Conservation (phyloP, 1,140 invertebrate species). For the Brachionus paranguensis region DNA sequence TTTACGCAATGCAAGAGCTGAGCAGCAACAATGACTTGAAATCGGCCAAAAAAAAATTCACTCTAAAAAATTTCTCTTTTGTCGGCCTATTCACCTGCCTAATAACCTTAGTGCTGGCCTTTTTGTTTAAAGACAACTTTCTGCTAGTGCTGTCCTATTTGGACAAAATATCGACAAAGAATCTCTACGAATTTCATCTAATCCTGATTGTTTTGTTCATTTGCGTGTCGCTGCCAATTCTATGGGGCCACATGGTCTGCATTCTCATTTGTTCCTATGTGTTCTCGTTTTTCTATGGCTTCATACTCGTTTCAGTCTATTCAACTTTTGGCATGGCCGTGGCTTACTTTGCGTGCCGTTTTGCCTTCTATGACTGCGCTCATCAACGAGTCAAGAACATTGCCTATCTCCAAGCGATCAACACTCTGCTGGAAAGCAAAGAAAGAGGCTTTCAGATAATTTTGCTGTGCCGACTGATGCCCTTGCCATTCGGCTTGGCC, state of each 20-base stretch:
- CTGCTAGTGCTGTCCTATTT: background rate
- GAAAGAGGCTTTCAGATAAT: constrained; percentile 17
- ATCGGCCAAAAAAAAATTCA: background rate
- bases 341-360: background rate
- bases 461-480: constrained; percentile 24
- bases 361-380: constrained; percentile 15
- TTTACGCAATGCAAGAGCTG: background rate
- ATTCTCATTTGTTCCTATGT: constrained; percentile 25
- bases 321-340: background rate
- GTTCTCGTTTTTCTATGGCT: constrained; percentile 1
- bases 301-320: background rate
- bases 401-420: constrained; percentile 5
- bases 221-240: background rate
- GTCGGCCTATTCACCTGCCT: background rate
- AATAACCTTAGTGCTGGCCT: background rate
- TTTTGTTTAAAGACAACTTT: constrained; percentile 25
- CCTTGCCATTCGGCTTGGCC: constrained; percentile 20
- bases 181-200: constrained; percentile 16
- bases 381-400: constrained; percentile 25
- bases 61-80: constrained; percentile 4
- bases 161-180: background rate
- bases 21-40: background rate
- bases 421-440: constrained; percentile 14
- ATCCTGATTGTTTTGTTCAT: constrained; percentile 3
- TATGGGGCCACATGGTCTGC: constrained; percentile 31